Base-by-base conservation (phyloP, 2,888 invertebrate species). In the Matsumyia berberina region DNA sequence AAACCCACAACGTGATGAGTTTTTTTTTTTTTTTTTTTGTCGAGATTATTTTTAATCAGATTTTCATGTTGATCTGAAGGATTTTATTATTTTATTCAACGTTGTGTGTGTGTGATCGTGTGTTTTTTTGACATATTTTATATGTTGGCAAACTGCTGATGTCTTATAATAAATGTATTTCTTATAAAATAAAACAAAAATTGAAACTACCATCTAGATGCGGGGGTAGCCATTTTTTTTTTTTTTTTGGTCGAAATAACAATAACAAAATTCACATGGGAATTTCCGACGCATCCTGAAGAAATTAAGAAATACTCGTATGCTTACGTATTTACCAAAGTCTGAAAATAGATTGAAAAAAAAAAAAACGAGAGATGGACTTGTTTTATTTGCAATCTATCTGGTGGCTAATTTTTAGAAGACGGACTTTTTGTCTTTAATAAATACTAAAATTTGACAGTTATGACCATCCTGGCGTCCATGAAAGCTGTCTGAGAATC, bases 311-410 rank as follows among this genome's bases (percentile, higher is more conserved):
- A 44, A 57, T 8, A n/a, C n/a, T n/a, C n/a, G n/a, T n/a, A n/a
- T n/a, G n/a, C n/a, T 3, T 9, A 37, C 11, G 42, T 60, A 6
- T 31, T 31, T 42, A 12, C 24, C n/a, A 44, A 44, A 35, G 46
- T 35, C 19, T 31, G 12, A 39, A 24, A 66, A 66, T 66, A 66
- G 51, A 66, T 37, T n/a, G n/a, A n/a, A n/a, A n/a, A n/a, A 6
- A 8, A n/a, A n/a, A n/a, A n/a, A n/a, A n/a, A n/a, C n/a, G 33
- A 7, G 24, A 35, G 24, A 37, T 39, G 57, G 37, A n/a, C 57
- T 37, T 35, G 37, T 8, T 57, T 37, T 57, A 15, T 57, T 37
- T 37, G 57, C 35, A 37, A 6, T 57, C 35, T 19, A 57, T 57
- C 19, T n/a, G 57, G 35, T 6, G 9, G 37, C 37, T 19, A 19